Conservation (phyloP, 2,888 invertebrate species). For the Gandaritis pyraliata region DNA sequence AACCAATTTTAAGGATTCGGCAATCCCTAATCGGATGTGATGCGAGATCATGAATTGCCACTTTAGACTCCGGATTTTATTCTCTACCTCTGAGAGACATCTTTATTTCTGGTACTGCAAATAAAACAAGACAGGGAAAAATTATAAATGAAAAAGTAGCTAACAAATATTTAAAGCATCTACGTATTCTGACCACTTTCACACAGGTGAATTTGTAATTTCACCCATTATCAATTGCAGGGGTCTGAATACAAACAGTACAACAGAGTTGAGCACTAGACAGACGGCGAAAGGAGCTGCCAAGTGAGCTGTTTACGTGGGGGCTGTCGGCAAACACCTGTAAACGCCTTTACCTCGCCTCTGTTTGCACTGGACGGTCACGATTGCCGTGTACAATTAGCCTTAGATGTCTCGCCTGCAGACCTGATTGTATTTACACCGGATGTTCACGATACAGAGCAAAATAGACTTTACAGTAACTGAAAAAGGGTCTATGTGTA, state of each 20-base stretch:
- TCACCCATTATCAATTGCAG: slow-evolving; percentile 9
- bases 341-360: slow-evolving; percentile 66
- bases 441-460: slow-evolving; percentile 10
- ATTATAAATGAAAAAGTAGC: too few relatives aligned
- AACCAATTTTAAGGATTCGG: too few relatives aligned
- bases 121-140: too few relatives aligned
- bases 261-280: slow-evolving; percentile 36
- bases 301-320: slow-evolving; percentile 75
- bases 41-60: too few relatives aligned
- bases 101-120: too few relatives aligned
- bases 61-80: too few relatives aligned
- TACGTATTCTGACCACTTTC: not conserved
- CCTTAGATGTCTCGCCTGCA: slow-evolving; percentile 69
- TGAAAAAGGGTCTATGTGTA: slow-evolving; percentile 14
- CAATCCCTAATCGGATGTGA: too few relatives aligned
- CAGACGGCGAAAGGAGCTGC: slow-evolving; percentile 63
- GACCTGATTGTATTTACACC: slow-evolving; percentile 49
- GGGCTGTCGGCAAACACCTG: slow-evolving; percentile 78
- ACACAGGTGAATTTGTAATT: not conserved
- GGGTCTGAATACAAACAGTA: slow-evolving; percentile 33
- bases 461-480: slow-evolving; percentile 33
- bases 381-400: slow-evolving; percentile 77
- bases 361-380: slow-evolving; percentile 74
- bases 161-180: too few relatives aligned
- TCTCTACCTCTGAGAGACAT: too few relatives aligned